A percentile compares a stretch with the other conserved stretches of the same genome.
Evolutionary conservation across 2,797 vertebrate species (phyloP).

Genomic region (Crax fasciolata): DNA sequence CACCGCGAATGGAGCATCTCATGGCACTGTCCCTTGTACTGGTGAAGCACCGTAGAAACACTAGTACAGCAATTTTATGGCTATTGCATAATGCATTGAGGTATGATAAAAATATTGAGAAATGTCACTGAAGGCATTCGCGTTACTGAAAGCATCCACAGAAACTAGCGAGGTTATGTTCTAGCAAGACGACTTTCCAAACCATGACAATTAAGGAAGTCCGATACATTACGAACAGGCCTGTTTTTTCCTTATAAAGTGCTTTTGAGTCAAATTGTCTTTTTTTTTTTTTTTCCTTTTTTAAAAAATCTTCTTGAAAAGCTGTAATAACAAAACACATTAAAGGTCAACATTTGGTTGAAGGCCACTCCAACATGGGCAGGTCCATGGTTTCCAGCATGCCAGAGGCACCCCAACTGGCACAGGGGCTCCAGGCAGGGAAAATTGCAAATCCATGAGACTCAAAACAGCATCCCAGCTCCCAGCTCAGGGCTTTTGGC

Average conservation of each 20-base stretch:
- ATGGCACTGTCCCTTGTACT: conserved; percentile 81
- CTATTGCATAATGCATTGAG: conserved; percentile 88
- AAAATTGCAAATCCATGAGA: not conserved
- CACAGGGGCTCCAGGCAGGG: not conserved
- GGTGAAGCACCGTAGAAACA: conserved; percentile 85
- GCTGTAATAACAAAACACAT: conserved; percentile 54
- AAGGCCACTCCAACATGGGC: conserved; percentile 39
- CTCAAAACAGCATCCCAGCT: not conserved
- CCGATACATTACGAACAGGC: conserved; percentile 34
- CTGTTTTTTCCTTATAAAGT: conserved; percentile 73
- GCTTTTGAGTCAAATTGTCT: conserved; percentile 60
- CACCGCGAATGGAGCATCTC: conserved; percentile 72
- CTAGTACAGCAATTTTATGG: conserved; percentile 82
- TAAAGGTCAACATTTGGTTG: not conserved
- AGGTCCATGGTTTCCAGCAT: not conserved
- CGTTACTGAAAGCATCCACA: conserved; percentile 24
- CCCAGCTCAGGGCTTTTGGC: not conserved
- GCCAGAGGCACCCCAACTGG: not conserved
- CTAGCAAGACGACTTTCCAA: conserved; percentile 39
- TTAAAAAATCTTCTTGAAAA: conserved; percentile 7
- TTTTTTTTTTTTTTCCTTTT: not conserved
- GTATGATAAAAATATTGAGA: conserved; percentile 83
- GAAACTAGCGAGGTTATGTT: conserved; percentile 9
- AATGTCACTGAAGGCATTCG: conserved; percentile 32
- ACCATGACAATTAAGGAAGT: conserved; percentile 14